Evolutionary conservation across 2,797 vertebrate genomes (phyloP).

Genomic region (Manis javanica): DNA sequence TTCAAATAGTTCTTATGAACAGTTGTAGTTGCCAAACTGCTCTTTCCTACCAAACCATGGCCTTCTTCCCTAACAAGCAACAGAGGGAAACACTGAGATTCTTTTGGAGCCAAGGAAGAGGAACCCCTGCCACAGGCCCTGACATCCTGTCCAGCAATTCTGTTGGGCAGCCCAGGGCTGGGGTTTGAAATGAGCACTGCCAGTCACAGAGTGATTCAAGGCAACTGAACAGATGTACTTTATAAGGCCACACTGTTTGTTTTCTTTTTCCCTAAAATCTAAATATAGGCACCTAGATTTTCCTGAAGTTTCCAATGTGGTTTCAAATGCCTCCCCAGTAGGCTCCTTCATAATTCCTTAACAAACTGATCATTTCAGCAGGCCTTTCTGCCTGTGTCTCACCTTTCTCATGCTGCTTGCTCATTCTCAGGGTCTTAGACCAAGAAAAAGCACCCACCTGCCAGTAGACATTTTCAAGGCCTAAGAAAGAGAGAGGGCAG

Average conservation of each 20-base stretch:
- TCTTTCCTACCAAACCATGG: background rate
- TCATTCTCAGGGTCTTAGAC: background rate
- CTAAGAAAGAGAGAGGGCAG: background rate
- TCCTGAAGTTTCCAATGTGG: background rate
- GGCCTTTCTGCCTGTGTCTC: background rate
- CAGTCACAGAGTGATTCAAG: background rate
- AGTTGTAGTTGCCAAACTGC: background rate
- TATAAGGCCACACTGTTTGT: background rate
- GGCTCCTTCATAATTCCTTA: background rate
- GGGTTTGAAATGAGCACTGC: background rate
- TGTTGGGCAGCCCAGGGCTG: background rate
- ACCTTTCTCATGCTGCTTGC: background rate
- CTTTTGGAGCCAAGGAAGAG: background rate
- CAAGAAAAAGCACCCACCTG: background rate
- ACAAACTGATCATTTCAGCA: background rate
- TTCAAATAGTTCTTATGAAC: background rate
- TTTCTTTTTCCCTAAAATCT: background rate
- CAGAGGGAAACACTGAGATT: background rate
- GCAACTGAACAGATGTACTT: background rate
- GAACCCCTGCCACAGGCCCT: background rate
- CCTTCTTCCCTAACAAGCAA: background rate
- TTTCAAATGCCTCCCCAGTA: background rate
- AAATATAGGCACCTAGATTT: background rate
- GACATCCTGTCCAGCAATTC: too few relatives aligned
- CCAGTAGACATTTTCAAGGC: background rate